Percentiles rank a stretch among this genome's conserved stretches.
Conservation (phyloP, 2,888 invertebrate species). For the Pandemis heparana region DNA sequence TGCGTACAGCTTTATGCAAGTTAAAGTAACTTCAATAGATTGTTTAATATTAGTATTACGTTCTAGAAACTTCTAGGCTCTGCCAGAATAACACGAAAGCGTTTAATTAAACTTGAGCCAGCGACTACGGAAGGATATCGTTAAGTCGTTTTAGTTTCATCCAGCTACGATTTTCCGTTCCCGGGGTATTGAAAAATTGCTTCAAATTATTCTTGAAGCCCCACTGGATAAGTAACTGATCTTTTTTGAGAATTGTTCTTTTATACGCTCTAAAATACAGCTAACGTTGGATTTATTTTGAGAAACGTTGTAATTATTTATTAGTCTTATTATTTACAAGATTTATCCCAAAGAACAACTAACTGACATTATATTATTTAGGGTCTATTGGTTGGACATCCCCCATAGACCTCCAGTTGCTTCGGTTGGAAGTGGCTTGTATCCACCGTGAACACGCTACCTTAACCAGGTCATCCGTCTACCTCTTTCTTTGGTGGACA, state of each 20-base stretch:
- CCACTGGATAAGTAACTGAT: neutral
- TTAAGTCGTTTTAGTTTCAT: slow-evolving; percentile 23
- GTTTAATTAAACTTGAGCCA: slow-evolving; percentile 16
- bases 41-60: neutral
- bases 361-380: no score
- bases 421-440: no score
- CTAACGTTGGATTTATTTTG: no score
- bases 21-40: neutral
- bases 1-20: no score
- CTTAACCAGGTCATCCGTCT: no score
- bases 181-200: slow-evolving; percentile 1
- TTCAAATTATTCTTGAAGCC: neutral
- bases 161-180: neutral
- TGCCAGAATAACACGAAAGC: neutral
- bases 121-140: slow-evolving; percentile 19
- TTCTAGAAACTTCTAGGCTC: neutral
- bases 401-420: no score
- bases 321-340: no score
- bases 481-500: no score
- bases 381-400: no score
- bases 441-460: no score
- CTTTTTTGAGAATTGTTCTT: neutral
- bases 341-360: no score
- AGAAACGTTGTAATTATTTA: no score
- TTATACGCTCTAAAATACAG: neutral